Percentiles rank a stretch among this genome's conserved stretches.
These are phyloP conservation scores for Endotricha flammealis DNA, from an alignment of 2,888 invertebrate species.

Conservation along the genomic window DNA sequence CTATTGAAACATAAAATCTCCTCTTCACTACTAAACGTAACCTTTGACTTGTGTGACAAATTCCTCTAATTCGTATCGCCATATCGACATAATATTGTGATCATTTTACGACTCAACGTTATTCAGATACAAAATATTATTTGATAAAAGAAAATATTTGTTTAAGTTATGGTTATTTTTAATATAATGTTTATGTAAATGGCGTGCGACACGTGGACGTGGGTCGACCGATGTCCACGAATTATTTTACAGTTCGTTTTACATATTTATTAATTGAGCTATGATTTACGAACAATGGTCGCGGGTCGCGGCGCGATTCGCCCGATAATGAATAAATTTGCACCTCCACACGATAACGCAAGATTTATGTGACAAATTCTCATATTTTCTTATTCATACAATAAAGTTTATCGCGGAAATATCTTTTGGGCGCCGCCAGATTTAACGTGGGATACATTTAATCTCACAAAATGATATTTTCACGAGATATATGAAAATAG, in stretches of 20 bases:
- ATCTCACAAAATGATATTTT: too few relatives aligned
- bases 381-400: too few relatives aligned
- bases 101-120: too few relatives aligned
- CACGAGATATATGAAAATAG: too few relatives aligned
- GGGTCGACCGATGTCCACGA: not conserved
- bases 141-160: not conserved
- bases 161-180: not conserved
- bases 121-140: not conserved
- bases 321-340: not conserved
- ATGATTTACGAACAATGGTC: not conserved
- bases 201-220: not conserved
- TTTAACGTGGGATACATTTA: too few relatives aligned
- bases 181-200: not conserved
- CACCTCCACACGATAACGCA: not conserved
- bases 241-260: not conserved
- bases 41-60: too few relatives aligned
- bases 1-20: too few relatives aligned
- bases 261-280: constrained; percentile 4
- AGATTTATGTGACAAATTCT: not conserved
- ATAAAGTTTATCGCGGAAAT: too few relatives aligned
- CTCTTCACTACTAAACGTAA: too few relatives aligned
- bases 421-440: too few relatives aligned
- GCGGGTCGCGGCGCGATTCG: not conserved
- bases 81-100: too few relatives aligned
- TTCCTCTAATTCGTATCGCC: too few relatives aligned